phyloP scores from a whole-genome alignment of 1,140 invertebrate species.

The Triops longicaudatus region DNA sequence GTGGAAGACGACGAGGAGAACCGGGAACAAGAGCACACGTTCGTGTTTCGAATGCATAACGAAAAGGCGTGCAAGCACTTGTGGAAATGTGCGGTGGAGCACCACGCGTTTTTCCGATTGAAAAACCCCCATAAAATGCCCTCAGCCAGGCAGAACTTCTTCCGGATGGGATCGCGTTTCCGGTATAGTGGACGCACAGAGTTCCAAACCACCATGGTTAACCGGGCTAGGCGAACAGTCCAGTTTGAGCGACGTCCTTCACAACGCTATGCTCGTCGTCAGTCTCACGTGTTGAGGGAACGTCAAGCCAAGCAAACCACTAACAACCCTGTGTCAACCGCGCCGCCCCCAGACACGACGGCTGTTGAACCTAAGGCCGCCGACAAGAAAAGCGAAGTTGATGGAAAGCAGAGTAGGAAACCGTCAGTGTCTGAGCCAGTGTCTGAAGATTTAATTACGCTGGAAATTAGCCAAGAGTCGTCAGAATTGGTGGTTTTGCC shows the following conservation, averaged over 20 bases:
- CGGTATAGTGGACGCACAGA: conserved; percentile 86
- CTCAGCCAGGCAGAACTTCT: conserved; percentile 86
- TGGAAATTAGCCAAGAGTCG: conserved; percentile 25
- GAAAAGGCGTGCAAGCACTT: conserved; percentile 98
- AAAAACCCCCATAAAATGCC: conserved; percentile 81
- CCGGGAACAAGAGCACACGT: conserved; percentile 84
- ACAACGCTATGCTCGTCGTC: conserved; percentile 84
- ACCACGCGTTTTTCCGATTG: conserved; percentile 96
- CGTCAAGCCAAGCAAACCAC: conserved; percentile 36
- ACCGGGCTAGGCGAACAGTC: conserved; percentile 76
- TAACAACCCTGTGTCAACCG: conserved; percentile 15
- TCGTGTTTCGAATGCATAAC: conserved; percentile 80
- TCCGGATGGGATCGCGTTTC: conserved; percentile 92
- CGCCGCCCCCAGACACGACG: conserved; percentile 24
- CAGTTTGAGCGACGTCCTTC: conserved; percentile 93
- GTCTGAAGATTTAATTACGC: conserved; percentile 23
- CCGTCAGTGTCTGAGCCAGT: conserved; percentile 22
- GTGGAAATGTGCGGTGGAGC: conserved; percentile 99
- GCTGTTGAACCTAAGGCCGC: conserved; percentile 21
- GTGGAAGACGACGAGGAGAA: conserved; percentile 95
- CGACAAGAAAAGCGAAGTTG: conserved; percentile 26
- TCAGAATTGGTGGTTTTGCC: conserved; percentile 5
- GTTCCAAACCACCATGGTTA: conserved; percentile 87
- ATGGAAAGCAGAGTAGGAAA: conserved; percentile 23
- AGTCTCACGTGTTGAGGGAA: conserved; percentile 71